Conservation (phyloP, 2,888 invertebrate genomes). For the Loripinus fragilis region DNA sequence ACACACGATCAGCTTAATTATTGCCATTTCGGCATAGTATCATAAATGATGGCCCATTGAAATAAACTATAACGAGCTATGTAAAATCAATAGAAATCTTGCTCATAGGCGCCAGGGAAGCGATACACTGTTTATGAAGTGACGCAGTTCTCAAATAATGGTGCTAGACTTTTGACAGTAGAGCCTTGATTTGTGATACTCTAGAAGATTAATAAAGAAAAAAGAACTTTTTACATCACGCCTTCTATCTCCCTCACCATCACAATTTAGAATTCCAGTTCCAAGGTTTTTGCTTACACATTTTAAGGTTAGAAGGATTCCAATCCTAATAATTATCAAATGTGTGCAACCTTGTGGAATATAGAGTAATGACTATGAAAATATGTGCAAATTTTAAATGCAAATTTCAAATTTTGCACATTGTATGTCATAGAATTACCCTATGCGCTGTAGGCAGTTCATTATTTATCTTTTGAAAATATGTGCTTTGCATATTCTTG, state of each 20-base stretch:
- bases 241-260: neutral
- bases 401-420: too few relatives aligned
- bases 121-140: constrained; percentile 11
- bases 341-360: too few relatives aligned
- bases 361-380: too few relatives aligned
- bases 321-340: too few relatives aligned
- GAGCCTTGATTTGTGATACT: neutral
- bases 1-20: constrained; percentile 9
- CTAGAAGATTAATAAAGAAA: neutral
- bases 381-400: too few relatives aligned
- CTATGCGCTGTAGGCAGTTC: too few relatives aligned
- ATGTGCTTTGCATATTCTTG: too few relatives aligned
- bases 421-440: too few relatives aligned
- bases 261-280: too few relatives aligned
- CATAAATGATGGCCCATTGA: constrained; percentile 20
- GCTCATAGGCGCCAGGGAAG: neutral
- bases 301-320: too few relatives aligned
- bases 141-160: neutral
- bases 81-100: constrained; percentile 12
- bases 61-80: constrained; percentile 17
- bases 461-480: too few relatives aligned
- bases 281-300: too few relatives aligned
- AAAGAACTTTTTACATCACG: neutral
- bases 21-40: constrained; percentile 5
- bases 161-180: neutral